These are phyloP conservation scores for Nomada ruficornis DNA, from an alignment of 2,888 invertebrate species.

Conservation along the genomic window DNA sequence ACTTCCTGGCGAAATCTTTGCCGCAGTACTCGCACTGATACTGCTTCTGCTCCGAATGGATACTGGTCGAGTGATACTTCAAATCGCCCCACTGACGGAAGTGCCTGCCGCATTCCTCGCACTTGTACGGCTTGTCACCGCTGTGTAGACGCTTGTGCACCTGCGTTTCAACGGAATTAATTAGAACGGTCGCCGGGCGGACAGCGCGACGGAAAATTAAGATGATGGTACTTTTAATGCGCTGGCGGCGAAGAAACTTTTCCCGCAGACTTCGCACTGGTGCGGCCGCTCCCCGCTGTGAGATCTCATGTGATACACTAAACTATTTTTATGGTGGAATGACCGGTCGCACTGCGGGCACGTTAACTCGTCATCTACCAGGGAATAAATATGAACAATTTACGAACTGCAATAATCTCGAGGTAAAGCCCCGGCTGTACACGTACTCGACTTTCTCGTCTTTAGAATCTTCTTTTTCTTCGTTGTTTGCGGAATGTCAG, in stretches of 20 bases:
- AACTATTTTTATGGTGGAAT: conserved; percentile 93
- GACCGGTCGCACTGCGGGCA: conserved; percentile 90
- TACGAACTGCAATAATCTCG: too few relatives aligned
- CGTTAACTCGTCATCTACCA: conserved; percentile 82
- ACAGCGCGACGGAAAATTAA: background rate
- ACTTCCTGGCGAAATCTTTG: conserved; percentile 94
- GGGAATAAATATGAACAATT: background rate
- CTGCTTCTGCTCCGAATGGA: conserved; percentile 92
- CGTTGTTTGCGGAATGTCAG: conserved; percentile 73
- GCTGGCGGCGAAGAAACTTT: conserved; percentile 92
- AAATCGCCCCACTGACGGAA: conserved; percentile 96
- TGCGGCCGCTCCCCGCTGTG: conserved; percentile 92
- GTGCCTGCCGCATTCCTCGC: conserved; percentile 90
- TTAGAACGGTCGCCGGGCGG: background rate
- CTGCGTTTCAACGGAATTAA: conserved; percentile 78
- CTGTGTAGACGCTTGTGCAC: conserved; percentile 92
- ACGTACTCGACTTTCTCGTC: conserved; percentile 67
- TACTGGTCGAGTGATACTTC: conserved; percentile 93
- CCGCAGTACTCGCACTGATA: conserved; percentile 96
- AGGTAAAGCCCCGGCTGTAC: background rate
- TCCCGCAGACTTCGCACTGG: conserved; percentile 92
- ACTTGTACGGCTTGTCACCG: conserved; percentile 94
- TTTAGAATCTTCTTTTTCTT: conserved; percentile 79
- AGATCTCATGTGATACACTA: conserved; percentile 92
- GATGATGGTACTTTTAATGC: conserved; percentile 88